phyloP scores from a whole-genome alignment of 2,797 vertebrate genomes.

The Spinus pinus region DNA sequence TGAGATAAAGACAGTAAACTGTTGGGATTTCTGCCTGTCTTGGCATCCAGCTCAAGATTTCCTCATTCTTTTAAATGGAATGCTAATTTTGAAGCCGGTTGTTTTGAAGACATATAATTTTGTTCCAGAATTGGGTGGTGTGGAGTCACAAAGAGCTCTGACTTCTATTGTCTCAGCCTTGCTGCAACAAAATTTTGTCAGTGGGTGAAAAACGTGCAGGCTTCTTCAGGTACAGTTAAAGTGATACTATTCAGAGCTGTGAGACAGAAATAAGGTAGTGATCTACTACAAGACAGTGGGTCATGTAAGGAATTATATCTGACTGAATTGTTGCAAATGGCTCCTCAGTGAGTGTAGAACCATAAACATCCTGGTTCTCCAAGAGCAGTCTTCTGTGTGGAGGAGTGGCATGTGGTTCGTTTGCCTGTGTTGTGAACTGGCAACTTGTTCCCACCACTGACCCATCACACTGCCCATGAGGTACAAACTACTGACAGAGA shows the following conservation, averaged over 20 bases:
- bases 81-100: not conserved
- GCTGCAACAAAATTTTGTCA: not conserved
- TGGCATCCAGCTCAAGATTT: not conserved
- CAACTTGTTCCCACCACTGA: not conserved
- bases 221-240: not conserved
- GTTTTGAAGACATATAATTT: not conserved
- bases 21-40: not conserved
- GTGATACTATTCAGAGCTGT: not conserved
- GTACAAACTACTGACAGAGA: not conserved
- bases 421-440: not conserved
- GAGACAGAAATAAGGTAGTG: not conserved
- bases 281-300: not conserved
- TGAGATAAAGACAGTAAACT: not conserved
- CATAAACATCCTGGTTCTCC: not conserved
- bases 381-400: accelerated
- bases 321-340: not conserved
- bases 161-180: not conserved
- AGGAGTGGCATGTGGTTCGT: not conserved
- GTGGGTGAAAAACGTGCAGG: not conserved
- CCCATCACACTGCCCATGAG: not conserved
- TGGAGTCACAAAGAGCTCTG: not conserved
- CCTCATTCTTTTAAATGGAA: not conserved
- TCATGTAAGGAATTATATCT: not conserved
- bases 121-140: not conserved
- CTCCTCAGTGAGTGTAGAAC: not conserved